Percentiles rank a stretch among this genome's conserved stretches.
Conservation (phyloP, 37 sponge, comb jelly and placozoan genomes). For the Lycopodina hypogea region DNA sequence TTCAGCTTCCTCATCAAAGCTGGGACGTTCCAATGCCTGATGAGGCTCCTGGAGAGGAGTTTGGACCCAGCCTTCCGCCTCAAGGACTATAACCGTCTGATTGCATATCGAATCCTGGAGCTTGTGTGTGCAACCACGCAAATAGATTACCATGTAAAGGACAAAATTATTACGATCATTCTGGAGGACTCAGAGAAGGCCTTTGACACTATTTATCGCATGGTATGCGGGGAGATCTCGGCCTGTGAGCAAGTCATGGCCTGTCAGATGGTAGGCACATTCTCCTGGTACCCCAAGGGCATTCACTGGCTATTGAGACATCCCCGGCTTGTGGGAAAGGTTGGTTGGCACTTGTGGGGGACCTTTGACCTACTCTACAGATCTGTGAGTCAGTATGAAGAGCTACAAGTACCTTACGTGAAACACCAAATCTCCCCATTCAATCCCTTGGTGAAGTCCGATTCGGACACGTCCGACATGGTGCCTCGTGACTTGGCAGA, state of each 20-base stretch:
- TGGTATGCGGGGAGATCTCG: slow-evolving; percentile 11
- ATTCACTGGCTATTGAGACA: slow-evolving; percentile 13
- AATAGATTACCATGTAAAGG: neutral
- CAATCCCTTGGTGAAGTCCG: neutral
- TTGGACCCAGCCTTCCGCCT: slow-evolving; percentile 6
- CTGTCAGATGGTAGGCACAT: slow-evolving; percentile 16
- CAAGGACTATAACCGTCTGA: slow-evolving; percentile 36
- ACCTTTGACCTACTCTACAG: slow-evolving; percentile 9
- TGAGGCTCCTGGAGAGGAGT: slow-evolving; percentile 18
- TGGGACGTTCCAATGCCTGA: slow-evolving; percentile 16
- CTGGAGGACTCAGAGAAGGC: neutral
- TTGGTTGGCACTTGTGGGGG: slow-evolving; percentile 21
- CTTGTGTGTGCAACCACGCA: slow-evolving; percentile 26
- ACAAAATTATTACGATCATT: slow-evolving; percentile 7
- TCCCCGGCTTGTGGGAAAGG: slow-evolving; percentile 13
- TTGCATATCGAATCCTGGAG: slow-evolving; percentile 31
- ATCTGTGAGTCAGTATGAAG: slow-evolving; percentile 15
- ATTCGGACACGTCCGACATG: neutral
- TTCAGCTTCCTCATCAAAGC: slow-evolving; percentile 15
- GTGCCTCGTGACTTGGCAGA: neutral
- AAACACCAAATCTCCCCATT: neutral
- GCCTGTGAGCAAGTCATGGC: slow-evolving; percentile 6
- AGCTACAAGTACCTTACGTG: slow-evolving; percentile 1
- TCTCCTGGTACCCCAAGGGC: slow-evolving; percentile 28
- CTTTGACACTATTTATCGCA: neutral